phyloP scores from a whole-genome alignment of 2,888 invertebrate genomes.

The Melipona bicolor region DNA sequence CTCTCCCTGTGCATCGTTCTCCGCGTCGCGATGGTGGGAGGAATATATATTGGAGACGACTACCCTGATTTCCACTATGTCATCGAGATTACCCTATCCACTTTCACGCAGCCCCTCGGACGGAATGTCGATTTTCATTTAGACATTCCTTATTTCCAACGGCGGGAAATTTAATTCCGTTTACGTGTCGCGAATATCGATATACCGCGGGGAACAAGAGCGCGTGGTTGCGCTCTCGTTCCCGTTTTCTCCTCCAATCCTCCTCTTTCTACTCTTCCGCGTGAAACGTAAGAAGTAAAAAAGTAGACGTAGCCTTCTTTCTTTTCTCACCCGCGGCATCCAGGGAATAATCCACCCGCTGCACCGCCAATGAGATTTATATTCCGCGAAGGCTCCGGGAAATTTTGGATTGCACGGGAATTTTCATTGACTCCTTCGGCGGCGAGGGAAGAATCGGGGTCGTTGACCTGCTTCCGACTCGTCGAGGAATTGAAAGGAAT shows the following conservation, averaged over 20 bases:
- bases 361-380: not conserved
- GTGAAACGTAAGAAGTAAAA: not conserved
- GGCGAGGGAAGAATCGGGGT: no score
- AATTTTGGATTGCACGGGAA: not conserved
- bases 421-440: not conserved
- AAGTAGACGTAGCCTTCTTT: not conserved
- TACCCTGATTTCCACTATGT: constrained; percentile 66
- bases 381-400: not conserved
- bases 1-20: not conserved
- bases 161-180: constrained; percentile 42
- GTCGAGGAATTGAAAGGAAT: not conserved
- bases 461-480: not conserved
- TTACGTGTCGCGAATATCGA: constrained; percentile 42
- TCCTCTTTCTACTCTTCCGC: not conserved
- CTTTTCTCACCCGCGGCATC: no score
- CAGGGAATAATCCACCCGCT: not conserved
- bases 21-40: not conserved
- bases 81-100: constrained; percentile 68
- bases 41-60: constrained; percentile 64
- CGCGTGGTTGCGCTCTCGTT: constrained; percentile 11
- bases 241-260: not conserved
- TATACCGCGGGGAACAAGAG: constrained; percentile 9
- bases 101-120: constrained; percentile 30
- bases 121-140: constrained; percentile 67
- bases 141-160: constrained; percentile 59